phyloP scores from a whole-genome alignment of 1,140 invertebrate species.

The Phocides pigmalion region DNA sequence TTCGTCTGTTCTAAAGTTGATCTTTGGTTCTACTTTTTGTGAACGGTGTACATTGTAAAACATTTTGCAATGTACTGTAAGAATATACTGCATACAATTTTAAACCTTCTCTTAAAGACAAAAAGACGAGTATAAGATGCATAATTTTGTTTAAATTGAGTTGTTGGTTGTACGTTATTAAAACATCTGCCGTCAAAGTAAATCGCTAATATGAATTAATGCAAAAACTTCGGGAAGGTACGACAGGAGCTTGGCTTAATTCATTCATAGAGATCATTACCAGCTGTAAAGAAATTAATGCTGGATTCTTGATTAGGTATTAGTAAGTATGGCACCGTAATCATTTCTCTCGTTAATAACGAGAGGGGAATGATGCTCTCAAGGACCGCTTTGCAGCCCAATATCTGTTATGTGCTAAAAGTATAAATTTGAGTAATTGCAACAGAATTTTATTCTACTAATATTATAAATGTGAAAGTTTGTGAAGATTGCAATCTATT shows the following conservation, averaged over 20 bases:
- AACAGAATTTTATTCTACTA: too few relatives aligned
- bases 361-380: too few relatives aligned
- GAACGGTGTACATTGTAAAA: slow-evolving; percentile 29
- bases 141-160: slow-evolving; percentile 12
- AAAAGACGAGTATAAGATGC: neutral
- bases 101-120: neutral
- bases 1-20: neutral
- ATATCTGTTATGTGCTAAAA: too few relatives aligned
- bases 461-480: too few relatives aligned
- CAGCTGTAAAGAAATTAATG: slow-evolving; percentile 18
- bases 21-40: slow-evolving; percentile 22
- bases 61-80: slow-evolving; percentile 19
- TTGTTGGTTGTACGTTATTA: slow-evolving; percentile 31
- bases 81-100: neutral
- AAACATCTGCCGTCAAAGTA: slow-evolving; percentile 31
- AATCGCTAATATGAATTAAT: slow-evolving; percentile 38
- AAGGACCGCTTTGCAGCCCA: too few relatives aligned
- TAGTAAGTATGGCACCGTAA: too few relatives aligned
- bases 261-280: neutral
- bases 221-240: slow-evolving; percentile 33
- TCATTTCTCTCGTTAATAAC: too few relatives aligned
- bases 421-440: too few relatives aligned
- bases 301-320: too few relatives aligned
- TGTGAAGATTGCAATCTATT: too few relatives aligned
- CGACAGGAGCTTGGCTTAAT: slow-evolving; percentile 10